Evolutionary conservation across 2,113 vertebrate genomes (phyloP).

Genomic region (Willisornis vidua): DNA sequence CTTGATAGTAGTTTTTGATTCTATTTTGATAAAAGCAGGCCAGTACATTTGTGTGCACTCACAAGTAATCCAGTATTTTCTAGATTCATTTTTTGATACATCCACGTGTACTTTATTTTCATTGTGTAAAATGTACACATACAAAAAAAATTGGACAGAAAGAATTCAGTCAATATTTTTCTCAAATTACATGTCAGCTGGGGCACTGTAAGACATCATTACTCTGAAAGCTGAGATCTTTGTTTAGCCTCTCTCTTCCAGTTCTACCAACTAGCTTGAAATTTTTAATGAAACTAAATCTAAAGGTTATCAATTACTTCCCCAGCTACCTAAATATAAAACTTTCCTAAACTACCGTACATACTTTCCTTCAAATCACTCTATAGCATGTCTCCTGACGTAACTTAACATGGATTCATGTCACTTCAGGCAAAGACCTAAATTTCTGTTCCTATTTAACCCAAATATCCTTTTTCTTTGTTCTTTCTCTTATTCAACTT

Average conservation of each 20-base stretch:
- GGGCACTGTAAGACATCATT: background rate
- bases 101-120: background rate
- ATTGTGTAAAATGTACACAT: background rate
- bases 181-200: background rate
- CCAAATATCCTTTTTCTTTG: background rate
- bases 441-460: background rate
- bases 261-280: background rate
- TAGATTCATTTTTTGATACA: background rate
- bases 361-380: background rate
- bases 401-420: background rate
- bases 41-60: background rate
- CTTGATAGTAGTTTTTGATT: background rate
- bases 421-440: background rate
- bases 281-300: background rate
- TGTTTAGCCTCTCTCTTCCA: background rate
- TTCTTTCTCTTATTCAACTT: background rate
- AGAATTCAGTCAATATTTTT: background rate
- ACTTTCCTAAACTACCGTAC: background rate
- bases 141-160: background rate
- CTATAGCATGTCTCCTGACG: background rate
- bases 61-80: background rate
- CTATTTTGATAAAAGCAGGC: background rate
- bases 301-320: background rate
- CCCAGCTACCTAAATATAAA: background rate
- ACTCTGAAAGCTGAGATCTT: background rate